Base-by-base conservation (phyloP, 2,888 invertebrate species). In the Ochlodes sylvanus region DNA sequence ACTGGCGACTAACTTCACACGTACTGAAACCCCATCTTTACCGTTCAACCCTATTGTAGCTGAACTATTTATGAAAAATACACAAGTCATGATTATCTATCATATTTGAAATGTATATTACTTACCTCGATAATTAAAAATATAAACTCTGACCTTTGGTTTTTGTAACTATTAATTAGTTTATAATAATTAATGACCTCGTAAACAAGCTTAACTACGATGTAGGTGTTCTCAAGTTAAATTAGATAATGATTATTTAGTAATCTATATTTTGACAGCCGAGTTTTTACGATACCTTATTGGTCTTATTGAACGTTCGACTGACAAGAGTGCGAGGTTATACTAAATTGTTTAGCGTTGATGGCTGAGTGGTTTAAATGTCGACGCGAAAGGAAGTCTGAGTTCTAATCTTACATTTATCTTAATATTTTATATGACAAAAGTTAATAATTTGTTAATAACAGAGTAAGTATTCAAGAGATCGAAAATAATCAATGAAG, bases 211-310 rank as follows among this genome's bases (percentile, higher is more conserved):
- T 47, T 19, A 50, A 19, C 47, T 47, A 10, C 83, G 81, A 85
- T 83, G 77, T 75, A 75, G 81, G 80, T 78, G 79, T 86, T 89
- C 85, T 82, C 84, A 85, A 81, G 85, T 85, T 88, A 85, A 84
- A 79, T 32, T 14, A 21, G 50, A 77, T 83, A 81, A 82, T 82
- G 80, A 81, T 85, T 81, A 89, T 89, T 88, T 27, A 27, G 27
- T 27, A 87, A 87, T 88, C 86, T 85, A 86, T 76, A 86, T 89
- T 86, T 76, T 83, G 88, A 88, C 85, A 80, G 76, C 77, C 77
- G 75, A 17, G 6, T n/a, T 38, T 34, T 21, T 50, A 21, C 34
- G 7, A 10, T 56, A 50, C 19, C 42, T 32, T 42, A 63, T 42
- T 55, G 55, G 19, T 42, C 27, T 63, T 21, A 63, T 54, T 54